phyloP scores from a whole-genome alignment of 2,888 invertebrate genomes.

The Lapara coniferarum region DNA sequence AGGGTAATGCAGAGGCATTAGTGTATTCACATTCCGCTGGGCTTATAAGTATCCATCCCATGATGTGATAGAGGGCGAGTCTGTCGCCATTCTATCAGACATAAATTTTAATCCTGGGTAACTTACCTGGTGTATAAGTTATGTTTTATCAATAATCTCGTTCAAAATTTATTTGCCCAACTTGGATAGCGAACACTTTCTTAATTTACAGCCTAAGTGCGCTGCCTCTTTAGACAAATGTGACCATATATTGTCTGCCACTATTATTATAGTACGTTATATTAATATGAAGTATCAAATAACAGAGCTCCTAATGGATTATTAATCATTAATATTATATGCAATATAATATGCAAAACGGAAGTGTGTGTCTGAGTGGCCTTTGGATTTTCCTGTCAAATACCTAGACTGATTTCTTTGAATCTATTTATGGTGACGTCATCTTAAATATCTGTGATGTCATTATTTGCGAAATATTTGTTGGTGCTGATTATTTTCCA shows the following conservation, averaged over 20 bases:
- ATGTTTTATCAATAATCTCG: too few relatives aligned
- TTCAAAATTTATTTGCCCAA: too few relatives aligned
- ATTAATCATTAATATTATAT: not conserved
- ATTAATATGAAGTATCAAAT: not conserved
- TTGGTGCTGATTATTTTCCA: not conserved
- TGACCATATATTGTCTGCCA: too few relatives aligned
- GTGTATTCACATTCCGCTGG: not conserved
- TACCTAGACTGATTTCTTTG: slow-evolving; percentile 1
- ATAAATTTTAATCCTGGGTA: too few relatives aligned
- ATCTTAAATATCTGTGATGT: not conserved
- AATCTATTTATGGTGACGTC: not conserved
- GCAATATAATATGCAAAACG: not conserved
- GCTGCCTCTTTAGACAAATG: too few relatives aligned
- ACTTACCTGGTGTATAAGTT: too few relatives aligned
- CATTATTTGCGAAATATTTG: not conserved
- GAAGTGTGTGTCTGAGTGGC: not conserved
- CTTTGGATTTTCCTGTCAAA: slow-evolving; percentile 3
- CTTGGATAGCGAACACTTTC: too few relatives aligned
- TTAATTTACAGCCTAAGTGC: too few relatives aligned
- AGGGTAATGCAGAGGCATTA: not conserved
- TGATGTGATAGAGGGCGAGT: not conserved
- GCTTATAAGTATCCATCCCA: not conserved
- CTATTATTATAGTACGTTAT: too few relatives aligned
- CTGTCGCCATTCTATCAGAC: too few relatives aligned
- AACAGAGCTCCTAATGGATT: not conserved